These are phyloP conservation scores for Ciconia boyciana DNA, from an alignment of 2,113 vertebrate species.

Conservation along the genomic window DNA sequence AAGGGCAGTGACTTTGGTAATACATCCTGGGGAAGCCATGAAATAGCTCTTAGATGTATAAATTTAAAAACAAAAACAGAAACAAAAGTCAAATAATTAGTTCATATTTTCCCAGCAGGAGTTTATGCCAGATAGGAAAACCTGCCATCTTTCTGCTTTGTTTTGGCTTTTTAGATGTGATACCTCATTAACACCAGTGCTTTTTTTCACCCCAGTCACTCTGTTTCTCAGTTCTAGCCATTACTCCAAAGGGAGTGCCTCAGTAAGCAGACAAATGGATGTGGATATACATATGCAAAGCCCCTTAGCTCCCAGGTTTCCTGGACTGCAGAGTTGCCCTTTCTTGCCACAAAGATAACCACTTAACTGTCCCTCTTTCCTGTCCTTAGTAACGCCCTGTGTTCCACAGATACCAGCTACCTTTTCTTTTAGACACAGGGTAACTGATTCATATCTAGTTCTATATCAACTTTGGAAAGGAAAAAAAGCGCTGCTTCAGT, in stretches of 20 bases:
- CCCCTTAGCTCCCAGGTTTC: background rate
- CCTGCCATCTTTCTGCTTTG: background rate
- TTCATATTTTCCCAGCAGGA: background rate
- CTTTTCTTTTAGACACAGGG: background rate
- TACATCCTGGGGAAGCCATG: background rate
- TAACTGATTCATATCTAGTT: background rate
- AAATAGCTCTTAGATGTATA: background rate
- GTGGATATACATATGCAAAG: background rate
- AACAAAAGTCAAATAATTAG: background rate
- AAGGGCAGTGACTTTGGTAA: background rate
- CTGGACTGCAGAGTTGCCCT: background rate
- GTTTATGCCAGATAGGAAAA: background rate
- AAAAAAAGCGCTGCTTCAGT: fast-evolving
- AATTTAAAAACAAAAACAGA: background rate
- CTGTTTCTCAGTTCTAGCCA: background rate
- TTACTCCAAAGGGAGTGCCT: background rate
- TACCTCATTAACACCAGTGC: background rate
- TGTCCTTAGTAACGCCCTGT: background rate
- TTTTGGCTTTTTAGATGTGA: background rate
- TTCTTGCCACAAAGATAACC: background rate
- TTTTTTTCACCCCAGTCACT: background rate
- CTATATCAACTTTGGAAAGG: background rate
- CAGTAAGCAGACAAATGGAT: background rate
- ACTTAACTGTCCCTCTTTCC: background rate
- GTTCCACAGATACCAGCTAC: background rate